Percentiles rank a stretch among this genome's conserved stretches.
Conservation (phyloP, 2,797 vertebrate species). For the Delichon dasypus region DNA sequence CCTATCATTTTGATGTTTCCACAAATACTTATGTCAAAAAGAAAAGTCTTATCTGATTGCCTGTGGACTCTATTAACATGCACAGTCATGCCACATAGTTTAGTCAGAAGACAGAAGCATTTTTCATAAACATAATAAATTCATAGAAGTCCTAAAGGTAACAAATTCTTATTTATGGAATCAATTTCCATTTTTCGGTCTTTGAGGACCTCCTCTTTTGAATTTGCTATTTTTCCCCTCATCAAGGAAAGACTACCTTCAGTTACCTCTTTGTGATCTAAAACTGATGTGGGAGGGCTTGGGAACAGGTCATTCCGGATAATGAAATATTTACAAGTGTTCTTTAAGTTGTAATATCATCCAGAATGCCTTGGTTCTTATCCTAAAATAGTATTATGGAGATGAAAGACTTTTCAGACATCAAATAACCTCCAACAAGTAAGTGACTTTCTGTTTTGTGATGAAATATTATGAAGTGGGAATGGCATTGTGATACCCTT, state of each 20-base stretch:
- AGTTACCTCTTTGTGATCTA: background rate
- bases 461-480: constrained; percentile 17
- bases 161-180: background rate
- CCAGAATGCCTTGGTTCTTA: background rate
- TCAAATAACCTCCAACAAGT: background rate
- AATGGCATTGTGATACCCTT: constrained; percentile 27
- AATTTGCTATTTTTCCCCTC: background rate
- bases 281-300: background rate
- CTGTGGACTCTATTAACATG: background rate
- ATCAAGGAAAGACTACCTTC: background rate
- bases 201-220: background rate
- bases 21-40: background rate
- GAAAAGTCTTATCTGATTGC: background rate
- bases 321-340: background rate
- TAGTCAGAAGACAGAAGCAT: background rate
- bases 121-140: background rate
- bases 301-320: background rate
- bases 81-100: background rate
- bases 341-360: background rate
- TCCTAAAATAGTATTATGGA: background rate
- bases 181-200: background rate
- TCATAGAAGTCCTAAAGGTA: background rate
- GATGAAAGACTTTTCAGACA: constrained; percentile 11
- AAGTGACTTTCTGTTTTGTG: background rate
- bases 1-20: background rate